Conservation (phyloP, 2,113 vertebrate genomes). For the Phalacrocorax pelagicus region DNA sequence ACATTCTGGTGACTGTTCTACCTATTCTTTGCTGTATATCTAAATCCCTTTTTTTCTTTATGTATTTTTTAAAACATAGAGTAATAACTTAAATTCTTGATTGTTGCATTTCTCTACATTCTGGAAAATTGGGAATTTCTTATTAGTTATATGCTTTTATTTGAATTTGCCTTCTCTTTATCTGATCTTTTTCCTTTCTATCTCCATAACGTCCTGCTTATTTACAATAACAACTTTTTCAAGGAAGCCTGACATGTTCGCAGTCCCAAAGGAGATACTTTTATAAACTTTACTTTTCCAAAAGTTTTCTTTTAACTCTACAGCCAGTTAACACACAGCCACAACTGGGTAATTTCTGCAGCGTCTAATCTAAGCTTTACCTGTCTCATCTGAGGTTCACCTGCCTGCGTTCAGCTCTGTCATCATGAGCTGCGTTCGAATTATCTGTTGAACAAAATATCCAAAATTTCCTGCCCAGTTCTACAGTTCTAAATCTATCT, state of each 20-base stretch:
- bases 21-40: background rate
- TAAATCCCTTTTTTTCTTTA: background rate
- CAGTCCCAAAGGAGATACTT: background rate
- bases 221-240: background rate
- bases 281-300: background rate
- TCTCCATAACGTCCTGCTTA: background rate
- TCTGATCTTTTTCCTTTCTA: background rate
- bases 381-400: background rate
- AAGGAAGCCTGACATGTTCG: background rate
- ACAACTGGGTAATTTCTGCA: fast-evolving
- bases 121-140: background rate
- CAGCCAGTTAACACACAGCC: background rate
- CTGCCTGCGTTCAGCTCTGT: background rate
- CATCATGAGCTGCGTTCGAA: background rate
- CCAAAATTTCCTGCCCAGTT: background rate
- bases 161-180: background rate
- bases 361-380: background rate
- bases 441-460: background rate
- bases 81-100: background rate
- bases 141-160: background rate
- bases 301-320: background rate
- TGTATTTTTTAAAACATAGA: background rate
- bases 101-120: background rate
- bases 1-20: background rate
- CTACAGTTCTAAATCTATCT: background rate